Evolutionary conservation across 1,140 invertebrate genomes (phyloP).

Genomic region (Psilanteris sp.): DNA sequence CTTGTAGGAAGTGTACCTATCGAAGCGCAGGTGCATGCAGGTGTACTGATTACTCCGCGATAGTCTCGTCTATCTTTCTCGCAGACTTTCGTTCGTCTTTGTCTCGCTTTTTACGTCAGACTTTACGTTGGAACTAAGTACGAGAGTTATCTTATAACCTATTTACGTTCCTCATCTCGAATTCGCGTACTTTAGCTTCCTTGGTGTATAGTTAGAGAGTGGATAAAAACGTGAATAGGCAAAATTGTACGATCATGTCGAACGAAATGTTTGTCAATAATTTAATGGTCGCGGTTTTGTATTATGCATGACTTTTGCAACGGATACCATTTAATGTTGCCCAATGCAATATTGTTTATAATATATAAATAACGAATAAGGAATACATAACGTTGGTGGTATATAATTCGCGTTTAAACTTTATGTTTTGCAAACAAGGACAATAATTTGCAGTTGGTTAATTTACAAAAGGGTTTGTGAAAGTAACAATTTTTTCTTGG

Average conservation of each 20-base stretch:
- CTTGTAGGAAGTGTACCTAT: conserved; percentile 47
- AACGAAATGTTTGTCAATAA: conserved; percentile 45
- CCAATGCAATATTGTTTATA: too few species aligned
- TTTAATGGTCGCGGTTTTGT: conserved; percentile 24
- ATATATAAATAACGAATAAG: too few species aligned
- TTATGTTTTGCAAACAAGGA: too few species aligned
- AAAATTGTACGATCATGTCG: conserved; percentile 31
- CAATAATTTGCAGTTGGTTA: too few species aligned
- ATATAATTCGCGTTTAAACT: too few species aligned
- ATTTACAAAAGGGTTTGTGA: too few species aligned
- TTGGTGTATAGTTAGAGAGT: background rate
- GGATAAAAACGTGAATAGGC: conserved; percentile 12
- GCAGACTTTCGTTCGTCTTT: conserved; percentile 4
- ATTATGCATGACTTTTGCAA: conserved; percentile 33
- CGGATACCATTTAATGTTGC: conserved; percentile 23
- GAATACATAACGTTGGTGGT: too few species aligned
- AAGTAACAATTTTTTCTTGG: too few species aligned
- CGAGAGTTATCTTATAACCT: conserved; percentile 45
- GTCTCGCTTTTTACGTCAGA: conserved; percentile 26
- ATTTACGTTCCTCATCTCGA: conserved; percentile 47
- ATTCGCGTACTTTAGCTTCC: conserved; percentile 7
- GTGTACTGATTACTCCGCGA: conserved; percentile 52
- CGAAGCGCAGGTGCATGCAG: conserved; percentile 53
- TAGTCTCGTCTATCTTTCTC: conserved; percentile 37
- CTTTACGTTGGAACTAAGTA: conserved; percentile 3